Base-by-base conservation (phyloP, 2,797 vertebrate species). In the Danio jaintianensis region DNA sequence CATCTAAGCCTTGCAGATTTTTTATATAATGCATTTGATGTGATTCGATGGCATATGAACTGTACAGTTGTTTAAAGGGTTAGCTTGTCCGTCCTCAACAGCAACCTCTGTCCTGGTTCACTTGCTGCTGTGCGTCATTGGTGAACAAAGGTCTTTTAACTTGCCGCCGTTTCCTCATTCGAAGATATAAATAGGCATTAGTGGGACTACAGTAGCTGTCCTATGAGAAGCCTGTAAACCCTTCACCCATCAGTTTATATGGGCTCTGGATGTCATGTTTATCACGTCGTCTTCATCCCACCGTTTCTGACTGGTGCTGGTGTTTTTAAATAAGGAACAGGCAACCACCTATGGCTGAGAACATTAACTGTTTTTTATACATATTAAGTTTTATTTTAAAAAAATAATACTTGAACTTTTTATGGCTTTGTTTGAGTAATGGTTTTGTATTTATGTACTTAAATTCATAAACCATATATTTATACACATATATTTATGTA, bases 81-180 rank as follows among this genome's bases (percentile, higher is more conserved):
- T 16, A 61, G 13, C 20, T 64, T 70, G 48, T 62, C 40, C 15
- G 22, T 58, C 70, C 6, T 29, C 50, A 50, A 7, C 58, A 20
- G 36, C 63, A 48, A 78, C 56, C 38, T 59, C 59, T 59, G 16
- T 29, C 69, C 16, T 20, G 36, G 59, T 75, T 15, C 52, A 58
- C n/a, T 52, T 16, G 61, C 61, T 78, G 40, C 70, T 47, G 29
- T 56, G 15, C 1, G 63, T 70, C 72, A 50, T 56, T 47, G 71
- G 62, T 58, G 38, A 69, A 55, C 61, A 74, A 55, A 47, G 70
- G 45, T 82, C 43, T 61, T 18, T 18, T 53, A 5, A 67, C 61
- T 73, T 16, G 2, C 15, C 13, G 6, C 9, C 7, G 7, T 64
- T 48, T 66, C 7, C 47, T 43, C 20, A 53, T 38, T 59, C 36